Base-by-base conservation (phyloP, 1,140 invertebrate genomes). In the Latrodectus geometricus region DNA sequence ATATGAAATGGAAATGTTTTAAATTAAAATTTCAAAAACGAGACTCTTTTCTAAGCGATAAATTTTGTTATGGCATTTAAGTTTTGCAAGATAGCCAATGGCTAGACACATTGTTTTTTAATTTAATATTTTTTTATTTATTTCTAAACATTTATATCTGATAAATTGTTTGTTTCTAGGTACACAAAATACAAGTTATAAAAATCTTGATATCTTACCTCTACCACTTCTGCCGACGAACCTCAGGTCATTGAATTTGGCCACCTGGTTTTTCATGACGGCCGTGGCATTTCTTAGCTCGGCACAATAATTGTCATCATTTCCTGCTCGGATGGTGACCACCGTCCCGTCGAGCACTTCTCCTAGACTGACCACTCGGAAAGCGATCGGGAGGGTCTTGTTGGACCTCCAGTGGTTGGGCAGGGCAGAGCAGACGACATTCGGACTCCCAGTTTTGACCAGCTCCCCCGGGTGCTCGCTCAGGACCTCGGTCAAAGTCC, bases 201-300 rank as follows among this genome's bases (percentile, higher is more conserved):
- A n/a, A n/a, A n/a, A n/a, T n/a, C 35, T 35, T 35, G 11, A 61
- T 75, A 49, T 15, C 52, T 95, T 95, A 98, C 98, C 98, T 94
- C 98, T 93, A 15, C 98, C 98, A 91, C 97, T 98, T 90, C 97
- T 94, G n/a, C 98, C 98, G 88, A 99, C 97, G 92, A 99, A 99
- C 91, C 98, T 93, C 21, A 99, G 92, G 92, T 99, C 98, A 90
- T 98, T 98, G 91, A 99, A 99, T 92, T 98, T 98, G 72, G 98
- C 98, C 87, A 99, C 96, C 91, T 98, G 96, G 89, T 98, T 98
- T 92, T 98, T 98, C 96, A 99, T 98, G 82, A 97, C 94, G 0
- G 98, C 96, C 3, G 96, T 97, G 88, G 94, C 95, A 92, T 99
- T 99, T 72, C 97, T 92, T 87, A 99, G 92, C 90, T 99, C 98